Conservation (phyloP, 2,797 vertebrate genomes). For the Momotus momota region DNA sequence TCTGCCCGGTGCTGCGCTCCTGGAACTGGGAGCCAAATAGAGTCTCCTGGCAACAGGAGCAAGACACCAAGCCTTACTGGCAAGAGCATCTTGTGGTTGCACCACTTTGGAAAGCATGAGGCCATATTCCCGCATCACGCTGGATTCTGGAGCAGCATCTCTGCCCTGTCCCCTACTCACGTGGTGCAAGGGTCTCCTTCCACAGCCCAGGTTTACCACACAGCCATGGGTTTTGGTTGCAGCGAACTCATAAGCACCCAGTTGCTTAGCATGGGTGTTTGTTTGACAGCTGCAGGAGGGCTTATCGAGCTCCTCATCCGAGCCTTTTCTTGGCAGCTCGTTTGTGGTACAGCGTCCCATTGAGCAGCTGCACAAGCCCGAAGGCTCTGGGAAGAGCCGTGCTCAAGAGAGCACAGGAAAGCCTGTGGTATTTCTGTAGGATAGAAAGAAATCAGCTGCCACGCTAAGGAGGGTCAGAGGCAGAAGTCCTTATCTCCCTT, state of each 20-base stretch:
- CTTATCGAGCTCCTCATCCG: not conserved
- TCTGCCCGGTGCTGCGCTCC: accelerated
- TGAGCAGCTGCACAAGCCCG: not conserved
- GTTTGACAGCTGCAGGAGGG: not conserved
- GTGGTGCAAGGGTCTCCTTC: accelerated
- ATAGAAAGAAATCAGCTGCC: not conserved
- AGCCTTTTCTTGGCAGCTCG: not conserved
- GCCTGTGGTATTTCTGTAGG: constrained; percentile 1
- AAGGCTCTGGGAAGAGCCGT: not conserved
- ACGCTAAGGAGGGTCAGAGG: not conserved
- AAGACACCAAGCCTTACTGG: not conserved
- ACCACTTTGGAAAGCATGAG: not conserved
- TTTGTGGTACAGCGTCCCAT: not conserved
- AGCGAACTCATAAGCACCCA: accelerated
- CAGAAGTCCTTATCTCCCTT: constrained; percentile 44
- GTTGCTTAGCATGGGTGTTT: not conserved
- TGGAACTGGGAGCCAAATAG: not conserved
- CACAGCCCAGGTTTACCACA: not conserved
- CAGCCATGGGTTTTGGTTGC: not conserved
- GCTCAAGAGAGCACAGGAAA: not conserved
- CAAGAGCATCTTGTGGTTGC: not conserved
- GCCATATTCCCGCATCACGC: accelerated
- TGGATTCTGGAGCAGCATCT: not conserved
- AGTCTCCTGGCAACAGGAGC: not conserved
- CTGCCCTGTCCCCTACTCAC: not conserved